Base-by-base conservation (phyloP, 2,113 vertebrate species). In the Pomatorhinus ruficollis region DNA sequence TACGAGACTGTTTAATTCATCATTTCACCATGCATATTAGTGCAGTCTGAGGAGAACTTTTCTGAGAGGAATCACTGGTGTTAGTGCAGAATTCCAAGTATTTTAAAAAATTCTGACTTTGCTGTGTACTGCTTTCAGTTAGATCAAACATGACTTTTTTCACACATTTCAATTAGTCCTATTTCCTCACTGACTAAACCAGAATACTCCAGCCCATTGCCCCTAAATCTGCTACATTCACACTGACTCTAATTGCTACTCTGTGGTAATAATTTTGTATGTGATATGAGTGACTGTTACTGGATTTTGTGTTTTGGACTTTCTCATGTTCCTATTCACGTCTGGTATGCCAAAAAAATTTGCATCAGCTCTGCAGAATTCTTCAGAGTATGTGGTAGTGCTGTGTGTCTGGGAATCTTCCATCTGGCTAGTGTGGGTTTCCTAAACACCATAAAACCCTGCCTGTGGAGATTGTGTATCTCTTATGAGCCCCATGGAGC, bases 361-460 rank as follows among this genome's bases (percentile, higher is more conserved):
- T 85, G 85, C 82, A 92, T 68, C 42, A 83, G 33, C 61, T 86
- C 39, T 50, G 61, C 31, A 95, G 89, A 96, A 95, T 96, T 95
- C 86, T 93, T 95, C 3, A 10, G 64, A 54, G 17, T 92, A 90
- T 63, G 83, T 82, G 83, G 80, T 89, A 95, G 65, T 80, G 93
- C 96, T 96, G 92, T 63, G 54, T 90, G 93, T 83, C 92, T 96
- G 90, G 86, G 89, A 90, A 70, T 89, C 87, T 83, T 93, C 95
- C 87, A 85, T 87, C 93, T 96, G 91, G 78, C 80, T 72, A 61
- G 83, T 44, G 47, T 88, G 78, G 64, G 61, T 92, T 95, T 92
- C 88, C 94, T 79, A 94, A 89, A 93, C 88, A 89, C 68, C 74
- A 89, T 96, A 96, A 97, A 96, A 93, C 80, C 37, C 54, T 9